A percentile compares a stretch with the other conserved stretches of the same genome.
Evolutionary conservation across 2,797 vertebrate genomes (phyloP).

Genomic region (Sebastes elongatus): DNA sequence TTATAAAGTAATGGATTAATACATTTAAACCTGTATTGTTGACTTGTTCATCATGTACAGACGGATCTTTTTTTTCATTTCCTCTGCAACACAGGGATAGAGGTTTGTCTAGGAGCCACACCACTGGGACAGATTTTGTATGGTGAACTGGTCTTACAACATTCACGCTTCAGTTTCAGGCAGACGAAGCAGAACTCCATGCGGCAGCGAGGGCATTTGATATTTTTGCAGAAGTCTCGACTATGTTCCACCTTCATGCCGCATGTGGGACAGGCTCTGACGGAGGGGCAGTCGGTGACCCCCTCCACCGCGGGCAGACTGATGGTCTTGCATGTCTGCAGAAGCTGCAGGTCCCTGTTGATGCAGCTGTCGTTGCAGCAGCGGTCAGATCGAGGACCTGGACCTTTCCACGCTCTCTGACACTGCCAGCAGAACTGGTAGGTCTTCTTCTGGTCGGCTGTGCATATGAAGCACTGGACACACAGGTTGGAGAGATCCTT

Average conservation of each 20-base stretch:
- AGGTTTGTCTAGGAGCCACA: conserved; percentile 39
- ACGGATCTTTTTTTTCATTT: neutral
- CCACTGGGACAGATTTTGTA: conserved; percentile 3
- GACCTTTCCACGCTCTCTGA: conserved; percentile 45
- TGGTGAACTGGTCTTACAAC: conserved; percentile 15
- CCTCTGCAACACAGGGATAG: conserved; percentile 30
- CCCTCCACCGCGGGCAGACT: conserved; percentile 28
- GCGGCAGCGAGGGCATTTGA: conserved; percentile 33
- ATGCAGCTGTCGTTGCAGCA: conserved; percentile 46
- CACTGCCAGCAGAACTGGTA: conserved; percentile 78
- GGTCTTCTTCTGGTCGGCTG: neutral
- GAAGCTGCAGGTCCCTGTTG: conserved; percentile 38
- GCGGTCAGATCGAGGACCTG: conserved; percentile 12
- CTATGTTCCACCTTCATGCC: conserved; percentile 58
- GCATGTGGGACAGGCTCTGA: conserved; percentile 67
- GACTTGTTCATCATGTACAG: too few species aligned
- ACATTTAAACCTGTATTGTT: too few species aligned
- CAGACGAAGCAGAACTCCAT: conserved; percentile 71
- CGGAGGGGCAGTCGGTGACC: conserved; percentile 42
- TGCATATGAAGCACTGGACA: conserved; percentile 62
- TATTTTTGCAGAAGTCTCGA: conserved; percentile 48
- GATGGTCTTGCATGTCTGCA: conserved; percentile 35
- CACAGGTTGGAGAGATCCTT: conserved; percentile 51
- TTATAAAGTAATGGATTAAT: too few species aligned
- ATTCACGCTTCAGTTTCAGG: conserved; percentile 48